A percentile compares a stretch with the other conserved stretches of the same genome.
Conservation (phyloP, 2,888 invertebrate species). For the Pheosia tremula region DNA sequence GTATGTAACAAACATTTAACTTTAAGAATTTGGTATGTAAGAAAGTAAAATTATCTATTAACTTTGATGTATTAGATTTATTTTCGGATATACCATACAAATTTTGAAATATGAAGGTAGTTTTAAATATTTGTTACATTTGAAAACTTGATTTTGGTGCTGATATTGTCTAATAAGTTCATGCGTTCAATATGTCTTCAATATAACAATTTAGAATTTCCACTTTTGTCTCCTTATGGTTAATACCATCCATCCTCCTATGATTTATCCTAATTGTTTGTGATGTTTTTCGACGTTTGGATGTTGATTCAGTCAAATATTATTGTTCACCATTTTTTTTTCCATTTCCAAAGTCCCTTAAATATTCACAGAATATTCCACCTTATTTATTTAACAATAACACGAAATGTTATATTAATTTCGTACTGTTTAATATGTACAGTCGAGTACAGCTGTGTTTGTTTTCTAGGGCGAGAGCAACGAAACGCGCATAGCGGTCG, state of each 20-base stretch:
- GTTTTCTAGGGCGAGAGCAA: constrained; percentile 90
- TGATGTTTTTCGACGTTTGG: too few relatives aligned
- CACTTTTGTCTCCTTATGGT: not conserved
- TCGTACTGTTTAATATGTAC: not conserved
- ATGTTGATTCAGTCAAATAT: too few relatives aligned
- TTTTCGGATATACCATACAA: too few relatives aligned
- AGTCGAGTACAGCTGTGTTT: constrained; percentile 22
- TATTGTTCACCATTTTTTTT: too few relatives aligned
- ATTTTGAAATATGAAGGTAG: too few relatives aligned
- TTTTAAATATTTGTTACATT: not conserved
- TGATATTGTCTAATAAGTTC: not conserved
- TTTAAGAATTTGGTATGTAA: not conserved
- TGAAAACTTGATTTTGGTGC: not conserved
- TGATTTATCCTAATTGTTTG: not conserved
- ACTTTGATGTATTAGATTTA: too few relatives aligned
- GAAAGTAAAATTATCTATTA: too few relatives aligned
- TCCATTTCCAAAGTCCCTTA: not conserved
- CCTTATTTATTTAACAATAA: not conserved
- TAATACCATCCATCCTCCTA: not conserved
- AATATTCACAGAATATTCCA: not conserved
- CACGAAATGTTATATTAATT: not conserved
- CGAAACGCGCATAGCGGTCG: constrained; percentile 94
- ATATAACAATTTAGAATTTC: not conserved
- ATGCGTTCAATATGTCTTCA: not conserved
- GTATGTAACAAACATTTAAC: constrained; percentile 18